Evolutionary conservation across 2,113 vertebrate species (phyloP).

Genomic region (Sakesphorus luctuosus): DNA sequence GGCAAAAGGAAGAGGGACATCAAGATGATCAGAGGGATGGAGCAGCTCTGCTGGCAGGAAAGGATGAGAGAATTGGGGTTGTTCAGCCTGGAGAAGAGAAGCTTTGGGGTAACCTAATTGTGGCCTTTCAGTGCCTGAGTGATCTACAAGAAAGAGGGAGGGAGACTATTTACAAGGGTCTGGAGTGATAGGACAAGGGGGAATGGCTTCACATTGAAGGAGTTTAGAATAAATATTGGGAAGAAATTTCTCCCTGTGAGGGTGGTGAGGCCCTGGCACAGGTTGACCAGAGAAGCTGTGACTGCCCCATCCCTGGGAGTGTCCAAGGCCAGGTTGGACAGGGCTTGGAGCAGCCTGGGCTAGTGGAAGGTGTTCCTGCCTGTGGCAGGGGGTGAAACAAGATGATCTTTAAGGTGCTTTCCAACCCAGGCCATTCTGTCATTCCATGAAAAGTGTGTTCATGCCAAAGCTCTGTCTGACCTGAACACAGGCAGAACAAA

Average conservation of each 20-base stretch:
- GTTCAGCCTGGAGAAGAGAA: background rate
- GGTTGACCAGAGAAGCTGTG: background rate
- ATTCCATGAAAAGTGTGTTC: background rate
- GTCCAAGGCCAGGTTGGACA: background rate
- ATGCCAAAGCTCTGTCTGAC: background rate
- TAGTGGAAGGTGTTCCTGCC: background rate
- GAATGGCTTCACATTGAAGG: accelerated
- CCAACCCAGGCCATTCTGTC: background rate
- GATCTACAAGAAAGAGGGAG: background rate
- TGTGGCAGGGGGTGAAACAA: accelerated
- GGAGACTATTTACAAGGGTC: background rate
- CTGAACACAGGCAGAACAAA: background rate
- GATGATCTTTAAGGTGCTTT: background rate
- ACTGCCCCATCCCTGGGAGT: background rate
- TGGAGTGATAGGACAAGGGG: background rate
- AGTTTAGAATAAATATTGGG: accelerated
- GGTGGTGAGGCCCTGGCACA: background rate
- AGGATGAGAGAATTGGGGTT: background rate
- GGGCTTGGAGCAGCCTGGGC: background rate
- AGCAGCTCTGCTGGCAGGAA: background rate
- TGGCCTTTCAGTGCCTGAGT: background rate
- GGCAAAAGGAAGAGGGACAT: background rate
- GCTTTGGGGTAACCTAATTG: background rate
- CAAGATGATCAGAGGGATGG: background rate
- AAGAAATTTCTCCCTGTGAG: accelerated